Percentiles rank a stretch among this genome's conserved stretches.
These are phyloP conservation scores for Cassiopea andromeda DNA, from an alignment of 30 jellyfish, hydroid and myxozoan species.

Conservation along the genomic window DNA sequence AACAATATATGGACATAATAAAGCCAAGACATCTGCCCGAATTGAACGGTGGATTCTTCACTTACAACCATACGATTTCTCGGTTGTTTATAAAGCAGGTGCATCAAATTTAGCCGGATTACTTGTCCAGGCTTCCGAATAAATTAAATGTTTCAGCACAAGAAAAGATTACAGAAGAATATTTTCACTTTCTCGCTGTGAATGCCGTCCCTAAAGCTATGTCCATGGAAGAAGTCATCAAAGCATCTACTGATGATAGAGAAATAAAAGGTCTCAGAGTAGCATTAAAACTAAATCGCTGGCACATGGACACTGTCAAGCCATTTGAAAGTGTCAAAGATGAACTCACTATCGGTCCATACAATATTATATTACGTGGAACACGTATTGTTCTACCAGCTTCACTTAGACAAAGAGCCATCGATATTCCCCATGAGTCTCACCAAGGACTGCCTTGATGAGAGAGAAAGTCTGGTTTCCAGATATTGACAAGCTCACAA, in stretches of 20 bases:
- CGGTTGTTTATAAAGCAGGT: constrained; percentile 30
- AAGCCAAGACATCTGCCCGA: constrained; percentile 44
- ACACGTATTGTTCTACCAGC: constrained; percentile 11
- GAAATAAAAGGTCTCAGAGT: constrained; percentile 4
- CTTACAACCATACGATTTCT: constrained; percentile 25
- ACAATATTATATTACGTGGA: constrained; percentile 25
- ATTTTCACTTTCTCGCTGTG: not conserved
- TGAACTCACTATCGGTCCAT: constrained; percentile 20
- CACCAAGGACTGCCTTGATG: constrained; percentile 53
- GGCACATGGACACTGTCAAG: constrained; percentile 13
- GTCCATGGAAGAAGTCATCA: constrained; percentile 3
- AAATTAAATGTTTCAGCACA: not conserved
- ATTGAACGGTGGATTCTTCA: constrained; percentile 49
- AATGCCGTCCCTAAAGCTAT: constrained; percentile 14
- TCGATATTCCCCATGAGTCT: constrained; percentile 15
- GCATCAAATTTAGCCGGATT: constrained; percentile 33
- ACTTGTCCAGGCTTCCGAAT: constrained; percentile 32
- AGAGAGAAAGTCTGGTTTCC: constrained; percentile 67
- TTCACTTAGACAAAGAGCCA: not conserved
- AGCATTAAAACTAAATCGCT: constrained; percentile 24
- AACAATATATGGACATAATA: constrained; percentile 1
- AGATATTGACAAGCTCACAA: constrained; percentile 20
- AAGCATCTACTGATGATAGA: not conserved
- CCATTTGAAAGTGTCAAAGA: constrained; percentile 9
- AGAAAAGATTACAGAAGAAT: constrained; percentile 1